A percentile compares a stretch with the other conserved stretches of the same genome.
These are phyloP conservation scores for roundworm (Caenorhabditis elegans) DNA, from an alignment of 1,140 invertebrate species.

Conservation along the genomic window DNA sequence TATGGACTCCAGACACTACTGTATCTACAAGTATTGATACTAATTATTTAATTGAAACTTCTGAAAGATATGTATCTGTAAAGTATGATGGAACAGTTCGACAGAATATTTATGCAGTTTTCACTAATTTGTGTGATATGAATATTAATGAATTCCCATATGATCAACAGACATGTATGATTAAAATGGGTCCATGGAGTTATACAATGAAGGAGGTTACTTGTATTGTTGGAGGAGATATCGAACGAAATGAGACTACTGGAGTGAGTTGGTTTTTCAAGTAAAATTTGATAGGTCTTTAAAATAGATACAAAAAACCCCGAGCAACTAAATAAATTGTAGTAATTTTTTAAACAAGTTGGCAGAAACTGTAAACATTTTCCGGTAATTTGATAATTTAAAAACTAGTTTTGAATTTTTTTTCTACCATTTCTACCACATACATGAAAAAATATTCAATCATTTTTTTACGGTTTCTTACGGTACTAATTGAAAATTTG, in stretches of 20 bases:
- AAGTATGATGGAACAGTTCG: slow-evolving; percentile 10
- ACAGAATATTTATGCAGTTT: slow-evolving; percentile 12
- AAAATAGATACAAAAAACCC: no score
- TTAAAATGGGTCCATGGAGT: slow-evolving; percentile 39
- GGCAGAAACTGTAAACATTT: no score
- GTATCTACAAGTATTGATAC: slow-evolving; percentile 23
- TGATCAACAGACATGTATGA: slow-evolving; percentile 34
- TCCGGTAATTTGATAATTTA: no score
- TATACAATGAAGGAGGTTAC: slow-evolving; percentile 14
- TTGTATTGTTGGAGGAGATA: neutral
- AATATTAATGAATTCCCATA: slow-evolving; percentile 38
- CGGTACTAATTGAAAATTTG: no score
- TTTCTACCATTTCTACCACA: no score
- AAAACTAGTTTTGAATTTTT: no score
- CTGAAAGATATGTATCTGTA: neutral
- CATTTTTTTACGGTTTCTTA: no score
- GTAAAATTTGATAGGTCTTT: no score
- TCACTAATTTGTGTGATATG: slow-evolving; percentile 34
- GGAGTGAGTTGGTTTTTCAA: no score
- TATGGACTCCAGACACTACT: slow-evolving; percentile 34
- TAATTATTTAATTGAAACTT: neutral
- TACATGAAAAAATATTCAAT: no score
- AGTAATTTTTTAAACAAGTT: no score
- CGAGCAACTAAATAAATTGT: no score
- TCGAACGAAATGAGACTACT: neutral